phyloP scores from a whole-genome alignment of 2,888 invertebrate species.

The Balanococcus diminutus region DNA sequence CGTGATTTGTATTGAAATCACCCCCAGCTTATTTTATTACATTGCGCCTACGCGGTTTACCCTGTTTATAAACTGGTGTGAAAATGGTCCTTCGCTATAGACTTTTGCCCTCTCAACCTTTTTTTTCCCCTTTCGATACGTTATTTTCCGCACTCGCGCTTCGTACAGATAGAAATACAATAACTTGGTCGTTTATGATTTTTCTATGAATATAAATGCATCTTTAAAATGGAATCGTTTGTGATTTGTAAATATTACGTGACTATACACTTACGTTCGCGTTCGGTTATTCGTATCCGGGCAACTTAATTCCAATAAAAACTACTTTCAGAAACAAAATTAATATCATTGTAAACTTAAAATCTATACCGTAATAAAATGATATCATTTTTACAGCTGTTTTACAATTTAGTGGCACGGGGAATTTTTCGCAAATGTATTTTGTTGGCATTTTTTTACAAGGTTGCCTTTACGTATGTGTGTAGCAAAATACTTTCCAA shows the following conservation, averaged over 20 bases:
- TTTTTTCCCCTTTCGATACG: conserved; percentile 10
- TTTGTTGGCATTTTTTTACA: neutral
- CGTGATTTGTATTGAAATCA: conserved; percentile 52
- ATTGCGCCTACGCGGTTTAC: neutral
- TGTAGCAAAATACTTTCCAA: neutral
- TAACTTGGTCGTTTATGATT: conserved; percentile 48
- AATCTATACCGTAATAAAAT: neutral
- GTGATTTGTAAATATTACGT: conserved; percentile 13
- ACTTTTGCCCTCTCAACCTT: neutral
- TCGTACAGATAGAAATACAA: neutral
- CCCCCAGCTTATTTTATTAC: conserved; percentile 51
- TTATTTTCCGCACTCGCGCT: neutral
- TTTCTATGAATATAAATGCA: conserved; percentile 54
- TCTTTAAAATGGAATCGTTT: conserved; percentile 47
- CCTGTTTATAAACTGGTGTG: conserved; percentile 32
- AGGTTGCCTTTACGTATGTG: no score
- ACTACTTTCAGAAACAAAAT: neutral
- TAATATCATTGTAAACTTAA: neutral
- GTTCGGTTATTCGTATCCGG: neutral
- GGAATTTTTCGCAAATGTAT: no score
- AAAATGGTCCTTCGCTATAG: conserved; percentile 19
- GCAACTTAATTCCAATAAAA: neutral
- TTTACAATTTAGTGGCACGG: neutral
- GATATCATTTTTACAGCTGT: neutral
- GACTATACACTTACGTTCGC: neutral